A percentile compares a stretch with the other conserved stretches of the same genome.
These are phyloP conservation scores for Dromas ardeola DNA, from an alignment of 2,113 vertebrate species.

Conservation along the genomic window DNA sequence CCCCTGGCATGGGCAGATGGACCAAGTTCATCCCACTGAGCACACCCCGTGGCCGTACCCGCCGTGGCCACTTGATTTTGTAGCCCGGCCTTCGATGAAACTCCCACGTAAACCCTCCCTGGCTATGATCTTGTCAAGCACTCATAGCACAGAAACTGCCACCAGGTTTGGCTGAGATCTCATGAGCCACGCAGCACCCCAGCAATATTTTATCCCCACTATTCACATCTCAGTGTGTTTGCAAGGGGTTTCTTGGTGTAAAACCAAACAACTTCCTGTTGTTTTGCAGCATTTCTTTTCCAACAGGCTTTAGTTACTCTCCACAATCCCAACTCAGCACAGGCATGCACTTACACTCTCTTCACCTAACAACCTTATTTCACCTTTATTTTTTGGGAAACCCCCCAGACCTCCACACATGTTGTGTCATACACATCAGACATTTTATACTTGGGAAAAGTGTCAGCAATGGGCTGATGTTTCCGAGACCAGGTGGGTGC, in stretches of 20 bases:
- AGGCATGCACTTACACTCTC: accelerated
- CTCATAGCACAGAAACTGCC: neutral
- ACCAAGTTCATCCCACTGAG: neutral
- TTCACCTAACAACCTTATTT: neutral
- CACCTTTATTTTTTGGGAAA: neutral
- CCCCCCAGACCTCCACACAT: accelerated
- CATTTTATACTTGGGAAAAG: neutral
- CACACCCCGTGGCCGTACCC: neutral
- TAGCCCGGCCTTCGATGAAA: neutral
- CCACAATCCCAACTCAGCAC: neutral
- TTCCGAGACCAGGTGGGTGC: neutral
- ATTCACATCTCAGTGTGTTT: neutral
- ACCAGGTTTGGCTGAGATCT: neutral
- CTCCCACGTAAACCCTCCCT: neutral
- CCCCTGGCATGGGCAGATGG: neutral
- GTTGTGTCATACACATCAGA: too few species aligned
- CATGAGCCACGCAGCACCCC: accelerated
- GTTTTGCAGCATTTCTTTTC: neutral
- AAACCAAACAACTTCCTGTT: neutral
- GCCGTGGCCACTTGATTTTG: neutral
- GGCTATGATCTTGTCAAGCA: neutral
- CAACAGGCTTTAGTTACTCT: neutral
- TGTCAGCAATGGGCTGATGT: neutral
- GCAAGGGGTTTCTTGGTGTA: neutral
- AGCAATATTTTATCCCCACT: too few species aligned